Conservation (phyloP, 2,888 invertebrate species). For the Parasteatoda lunata region DNA sequence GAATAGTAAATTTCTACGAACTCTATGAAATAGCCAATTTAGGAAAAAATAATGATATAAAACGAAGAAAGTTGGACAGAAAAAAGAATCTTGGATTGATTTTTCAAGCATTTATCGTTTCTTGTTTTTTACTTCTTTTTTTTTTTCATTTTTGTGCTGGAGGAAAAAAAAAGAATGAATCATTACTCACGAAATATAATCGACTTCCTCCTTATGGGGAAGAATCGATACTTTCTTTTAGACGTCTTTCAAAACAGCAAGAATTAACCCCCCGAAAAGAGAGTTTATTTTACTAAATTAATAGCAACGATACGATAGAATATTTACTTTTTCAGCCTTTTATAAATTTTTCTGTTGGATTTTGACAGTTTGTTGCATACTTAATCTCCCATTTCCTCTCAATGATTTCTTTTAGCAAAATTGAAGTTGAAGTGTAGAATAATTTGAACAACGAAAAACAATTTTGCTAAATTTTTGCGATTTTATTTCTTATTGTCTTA, state of each 20-base stretch:
- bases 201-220: neutral
- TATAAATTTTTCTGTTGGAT: too few species aligned
- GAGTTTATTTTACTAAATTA: too few species aligned
- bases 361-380: too few species aligned
- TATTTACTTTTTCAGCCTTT: too few species aligned
- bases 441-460: too few species aligned
- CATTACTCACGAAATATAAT: slow-evolving; percentile 3
- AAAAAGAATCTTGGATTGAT: slow-evolving; percentile 32
- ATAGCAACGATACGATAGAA: too few species aligned
- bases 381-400: too few species aligned
- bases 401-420: too few species aligned
- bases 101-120: slow-evolving; percentile 54
- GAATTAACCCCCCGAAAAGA: neutral
- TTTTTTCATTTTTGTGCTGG: neutral
- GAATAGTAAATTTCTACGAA: too few species aligned
- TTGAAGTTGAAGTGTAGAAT: too few species aligned
- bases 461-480: too few species aligned
- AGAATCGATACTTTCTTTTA: neutral
- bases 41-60: slow-evolving; percentile 27
- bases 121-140: slow-evolving; percentile 21
- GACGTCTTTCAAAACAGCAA: neutral
- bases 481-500: too few species aligned
- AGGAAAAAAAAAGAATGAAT: neutral
- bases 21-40: slow-evolving; percentile 30
- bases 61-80: neutral